phyloP scores from a whole-genome alignment of 1,140 invertebrate genomes.

The Aphaenogaster ashmeadi region DNA sequence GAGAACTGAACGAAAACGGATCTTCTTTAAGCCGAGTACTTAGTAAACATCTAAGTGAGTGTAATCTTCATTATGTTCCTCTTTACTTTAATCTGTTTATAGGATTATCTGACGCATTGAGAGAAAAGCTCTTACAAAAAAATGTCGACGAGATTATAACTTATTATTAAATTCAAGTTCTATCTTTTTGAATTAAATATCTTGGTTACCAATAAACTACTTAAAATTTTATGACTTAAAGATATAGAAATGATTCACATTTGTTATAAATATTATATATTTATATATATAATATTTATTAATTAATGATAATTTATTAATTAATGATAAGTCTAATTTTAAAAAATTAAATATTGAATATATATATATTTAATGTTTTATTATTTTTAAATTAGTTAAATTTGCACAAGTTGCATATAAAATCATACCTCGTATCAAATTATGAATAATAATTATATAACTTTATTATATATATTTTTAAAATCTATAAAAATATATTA shows the following conservation, averaged over 20 bases:
- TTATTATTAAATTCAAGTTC: neutral
- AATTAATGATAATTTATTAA: neutral
- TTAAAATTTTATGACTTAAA: neutral
- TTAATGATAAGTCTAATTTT: neutral
- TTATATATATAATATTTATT: neutral
- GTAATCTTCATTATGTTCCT: neutral
- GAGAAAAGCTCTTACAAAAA: neutral
- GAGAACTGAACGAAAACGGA: conserved; percentile 6
- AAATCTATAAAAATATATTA: neutral
- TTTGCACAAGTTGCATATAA: neutral
- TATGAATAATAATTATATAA: neutral
- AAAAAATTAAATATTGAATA: neutral
- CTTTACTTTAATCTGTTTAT: neutral
- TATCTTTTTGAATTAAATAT: neutral
- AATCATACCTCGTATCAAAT: conserved; percentile 4
- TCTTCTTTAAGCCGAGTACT: conserved; percentile 1
- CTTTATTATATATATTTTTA: neutral
- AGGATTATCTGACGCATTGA: neutral
- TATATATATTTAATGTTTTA: neutral
- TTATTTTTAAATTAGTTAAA: neutral
- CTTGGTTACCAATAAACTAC: neutral
- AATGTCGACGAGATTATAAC: neutral
- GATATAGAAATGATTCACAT: neutral
- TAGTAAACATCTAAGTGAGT: conserved; percentile 39
- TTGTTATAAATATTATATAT: neutral